These are phyloP conservation scores for Aplochiton taeniatus DNA, from an alignment of 2,797 vertebrate species.

Conservation along the genomic window DNA sequence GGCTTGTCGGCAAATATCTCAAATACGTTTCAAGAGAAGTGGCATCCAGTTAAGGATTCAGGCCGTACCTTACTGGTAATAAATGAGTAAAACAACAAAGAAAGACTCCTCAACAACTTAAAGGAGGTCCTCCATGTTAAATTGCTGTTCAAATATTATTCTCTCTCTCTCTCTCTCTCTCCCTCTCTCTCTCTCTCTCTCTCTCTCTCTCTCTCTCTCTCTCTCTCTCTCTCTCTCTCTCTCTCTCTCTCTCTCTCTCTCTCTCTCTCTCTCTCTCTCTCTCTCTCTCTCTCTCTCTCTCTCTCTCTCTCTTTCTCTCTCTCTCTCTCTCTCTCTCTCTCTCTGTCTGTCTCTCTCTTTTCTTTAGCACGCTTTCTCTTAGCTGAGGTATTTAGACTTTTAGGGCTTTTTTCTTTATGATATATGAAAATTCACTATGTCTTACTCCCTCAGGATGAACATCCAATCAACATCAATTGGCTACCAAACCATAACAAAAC, in stretches of 20 bases:
- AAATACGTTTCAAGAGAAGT: conserved; percentile 30
- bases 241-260: not conserved
- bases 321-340: too few relatives aligned
- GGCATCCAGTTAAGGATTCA: not conserved
- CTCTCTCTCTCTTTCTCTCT: too few relatives aligned
- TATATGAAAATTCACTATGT: too few relatives aligned
- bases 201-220: not conserved
- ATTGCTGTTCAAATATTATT: not conserved
- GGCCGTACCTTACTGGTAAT: too few relatives aligned
- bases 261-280: not conserved
- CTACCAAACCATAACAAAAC: too few relatives aligned
- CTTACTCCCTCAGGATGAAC: too few relatives aligned
- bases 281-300: too few relatives aligned
- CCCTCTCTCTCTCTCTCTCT: not conserved
- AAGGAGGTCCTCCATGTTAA: not conserved
- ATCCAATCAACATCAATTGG: too few relatives aligned
- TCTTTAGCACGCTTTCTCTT: too few relatives aligned
- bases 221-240: not conserved
- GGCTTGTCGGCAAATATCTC: conserved; percentile 37
- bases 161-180: not conserved
- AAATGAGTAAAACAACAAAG: not conserved
- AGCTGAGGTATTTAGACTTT: too few relatives aligned
- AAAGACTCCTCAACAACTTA: not conserved
- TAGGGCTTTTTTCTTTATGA: too few relatives aligned
- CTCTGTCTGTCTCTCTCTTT: too few relatives aligned